Evolutionary conservation across 2,797 vertebrate genomes (phyloP).

Genomic region (Echiichthys vipera): DNA sequence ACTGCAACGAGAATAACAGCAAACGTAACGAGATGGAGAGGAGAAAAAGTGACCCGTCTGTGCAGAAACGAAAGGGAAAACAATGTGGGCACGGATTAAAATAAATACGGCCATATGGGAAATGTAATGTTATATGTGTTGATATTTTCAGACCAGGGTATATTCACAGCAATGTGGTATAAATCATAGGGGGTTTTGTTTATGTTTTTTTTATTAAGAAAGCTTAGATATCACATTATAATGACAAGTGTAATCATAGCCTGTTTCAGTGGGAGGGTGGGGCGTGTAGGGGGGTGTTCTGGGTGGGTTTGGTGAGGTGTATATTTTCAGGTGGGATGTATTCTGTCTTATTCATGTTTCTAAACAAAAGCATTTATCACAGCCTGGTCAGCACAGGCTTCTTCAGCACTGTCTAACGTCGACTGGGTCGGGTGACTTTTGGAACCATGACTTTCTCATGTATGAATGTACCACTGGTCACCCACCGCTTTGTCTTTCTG

Average conservation of each 20-base stretch:
- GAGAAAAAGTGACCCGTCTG: constrained; percentile 35
- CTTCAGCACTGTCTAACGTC: constrained; percentile 77
- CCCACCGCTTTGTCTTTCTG: constrained; percentile 78
- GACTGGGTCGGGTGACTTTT: constrained; percentile 73
- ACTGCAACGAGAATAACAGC: constrained; percentile 41
- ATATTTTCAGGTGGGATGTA: constrained; percentile 76
- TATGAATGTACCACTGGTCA: constrained; percentile 84
- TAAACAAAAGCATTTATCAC: constrained; percentile 87
- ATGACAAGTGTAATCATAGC: constrained; percentile 76
- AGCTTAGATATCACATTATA: constrained; percentile 48
- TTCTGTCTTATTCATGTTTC: constrained; percentile 82
- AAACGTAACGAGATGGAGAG: constrained; percentile 31
- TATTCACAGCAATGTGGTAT: constrained; percentile 47
- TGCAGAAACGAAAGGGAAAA: constrained; percentile 40
- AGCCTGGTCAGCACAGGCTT: constrained; percentile 75
- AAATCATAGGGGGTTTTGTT: constrained; percentile 34
- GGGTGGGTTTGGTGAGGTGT: constrained; percentile 67
- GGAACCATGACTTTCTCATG: constrained; percentile 80
- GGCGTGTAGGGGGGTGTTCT: constrained; percentile 27
- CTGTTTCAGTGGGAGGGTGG: constrained; percentile 43
- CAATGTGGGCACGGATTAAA: constrained; percentile 52
- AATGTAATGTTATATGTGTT: constrained; percentile 60
- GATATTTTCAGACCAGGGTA: constrained; percentile 63
- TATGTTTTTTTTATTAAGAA: constrained; percentile 33
- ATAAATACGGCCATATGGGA: constrained; percentile 49